Evolutionary conservation across 2,797 vertebrate species (phyloP), one percentile per base, ranked within the genome.

Genomic region (Sebastes goodei): DNA sequence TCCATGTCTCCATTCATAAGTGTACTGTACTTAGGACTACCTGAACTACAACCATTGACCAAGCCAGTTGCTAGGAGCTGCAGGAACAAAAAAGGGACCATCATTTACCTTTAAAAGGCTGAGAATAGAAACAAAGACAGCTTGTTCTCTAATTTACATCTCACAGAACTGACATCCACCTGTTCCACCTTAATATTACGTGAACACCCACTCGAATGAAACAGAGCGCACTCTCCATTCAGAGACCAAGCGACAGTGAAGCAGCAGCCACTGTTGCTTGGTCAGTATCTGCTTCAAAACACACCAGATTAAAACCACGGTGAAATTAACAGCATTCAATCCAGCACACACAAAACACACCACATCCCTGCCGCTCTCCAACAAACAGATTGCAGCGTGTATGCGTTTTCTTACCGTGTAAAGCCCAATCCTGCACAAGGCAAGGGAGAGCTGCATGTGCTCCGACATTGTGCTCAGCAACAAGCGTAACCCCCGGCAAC

Each of bases 361-460:
- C 35, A 7, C 27, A 63, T 29, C 56, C 57, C 27, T 1, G 17
- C 30, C 2, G 1, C 23, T 56, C 60, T 60, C 63, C 20, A 27
- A 46, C 65, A 69, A 35, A 65, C 56, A 71, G 8, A 82, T 5
- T 33, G 61, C 57, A 52, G 55, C 67, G 25, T 53, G 49, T 23
- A 49, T 46, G 10, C 5, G 15, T 86, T 76, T 75, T 71, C 95
- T 98, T 97, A 97, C 97, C 96, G 92, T 97, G 92, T 97, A 97
- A 94, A 97, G 94, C 93, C 96, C 97, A 95, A 97, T 97, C 96
- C 97, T 97, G 96, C 97, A 98, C 95, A 98, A 92, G 79, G 97
- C 97, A 89, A 96, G 94, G 90, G 97, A 96, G 93, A 98, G 95
- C 96, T 96, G 97, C 95, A 97, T 95, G 96, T 96, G 96, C 90